phyloP scores from a whole-genome alignment of 2,113 vertebrate species.

The Gallinago jamesoni region DNA sequence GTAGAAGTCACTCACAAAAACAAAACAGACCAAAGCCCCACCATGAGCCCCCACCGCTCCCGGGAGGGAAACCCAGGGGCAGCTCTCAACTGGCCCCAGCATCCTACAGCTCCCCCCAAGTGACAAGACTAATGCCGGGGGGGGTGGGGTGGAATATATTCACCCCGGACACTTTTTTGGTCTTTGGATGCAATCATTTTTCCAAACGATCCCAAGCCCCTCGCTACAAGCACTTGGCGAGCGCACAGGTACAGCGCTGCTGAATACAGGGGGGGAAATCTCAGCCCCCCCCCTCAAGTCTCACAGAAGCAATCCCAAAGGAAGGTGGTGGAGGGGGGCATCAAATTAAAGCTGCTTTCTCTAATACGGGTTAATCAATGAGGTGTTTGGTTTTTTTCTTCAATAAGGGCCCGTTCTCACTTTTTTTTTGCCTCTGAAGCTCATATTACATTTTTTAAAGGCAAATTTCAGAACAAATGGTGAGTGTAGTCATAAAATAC shows the following conservation, averaged over 20 bases:
- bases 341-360: conserved; percentile 8
- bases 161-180: neutral
- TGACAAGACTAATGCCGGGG: neutral
- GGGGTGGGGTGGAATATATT: neutral
- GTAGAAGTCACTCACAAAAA: conserved; percentile 25
- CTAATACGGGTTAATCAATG: neutral
- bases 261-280: neutral
- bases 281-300: neutral
- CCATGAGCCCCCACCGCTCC: neutral
- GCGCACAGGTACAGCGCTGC: neutral
- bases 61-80: neutral
- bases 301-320: neutral
- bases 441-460: neutral
- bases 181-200: neutral
- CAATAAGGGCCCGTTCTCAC: neutral
- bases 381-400: neutral
- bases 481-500: neutral
- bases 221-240: neutral
- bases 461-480: neutral
- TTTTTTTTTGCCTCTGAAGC: neutral
- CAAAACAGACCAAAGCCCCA: neutral
- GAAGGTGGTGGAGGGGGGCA: neutral
- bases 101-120: neutral
- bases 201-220: neutral
- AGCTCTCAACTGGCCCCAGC: neutral